phyloP scores from a whole-genome alignment of 1,140 invertebrate genomes.

The Contarinia nasturtii region DNA sequence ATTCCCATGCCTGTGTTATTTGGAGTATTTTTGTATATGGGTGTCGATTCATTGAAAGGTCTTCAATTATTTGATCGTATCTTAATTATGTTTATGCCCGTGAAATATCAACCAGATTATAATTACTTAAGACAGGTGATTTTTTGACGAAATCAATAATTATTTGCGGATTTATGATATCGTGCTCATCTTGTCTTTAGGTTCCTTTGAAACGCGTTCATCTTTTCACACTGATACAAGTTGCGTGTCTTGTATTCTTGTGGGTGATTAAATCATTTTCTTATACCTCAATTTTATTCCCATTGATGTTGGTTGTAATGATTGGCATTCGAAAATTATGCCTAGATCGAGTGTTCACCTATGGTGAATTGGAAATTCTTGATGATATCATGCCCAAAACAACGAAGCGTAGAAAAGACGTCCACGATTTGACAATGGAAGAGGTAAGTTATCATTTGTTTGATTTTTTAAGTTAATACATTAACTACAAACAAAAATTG shows the following conservation, averaged over 20 bases:
- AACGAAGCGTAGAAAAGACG: constrained; percentile 59
- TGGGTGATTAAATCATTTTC: constrained; percentile 96
- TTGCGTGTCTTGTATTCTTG: constrained; percentile 73
- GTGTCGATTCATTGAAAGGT: constrained; percentile 86
- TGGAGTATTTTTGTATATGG: constrained; percentile 99
- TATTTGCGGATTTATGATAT: constrained; percentile 5
- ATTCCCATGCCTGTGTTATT: constrained; percentile 98
- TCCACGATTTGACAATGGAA: too few species aligned
- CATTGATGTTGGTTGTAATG: constrained; percentile 96
- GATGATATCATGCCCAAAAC: constrained; percentile 96
- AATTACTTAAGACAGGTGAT: constrained; percentile 86
- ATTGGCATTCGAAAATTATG: constrained; percentile 80
- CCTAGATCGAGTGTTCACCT: constrained; percentile 80
- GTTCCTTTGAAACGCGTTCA: constrained; percentile 87
- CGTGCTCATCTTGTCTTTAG: constrained; percentile 31
- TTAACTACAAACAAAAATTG: too few species aligned
- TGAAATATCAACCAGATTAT: constrained; percentile 96
- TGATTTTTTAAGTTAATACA: too few species aligned
- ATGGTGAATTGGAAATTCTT: constrained; percentile 85
- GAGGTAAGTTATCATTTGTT: too few species aligned
- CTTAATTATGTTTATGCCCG: constrained; percentile 92
- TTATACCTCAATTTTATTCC: constrained; percentile 86
- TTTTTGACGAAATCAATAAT: constrained; percentile 4
- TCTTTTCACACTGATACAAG: constrained; percentile 84
- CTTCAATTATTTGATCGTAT: constrained; percentile 93